Evolutionary conservation across 2,888 invertebrate species (phyloP), one percentile per base, ranked within the genome.

Genomic region (Acleris emargana): DNA sequence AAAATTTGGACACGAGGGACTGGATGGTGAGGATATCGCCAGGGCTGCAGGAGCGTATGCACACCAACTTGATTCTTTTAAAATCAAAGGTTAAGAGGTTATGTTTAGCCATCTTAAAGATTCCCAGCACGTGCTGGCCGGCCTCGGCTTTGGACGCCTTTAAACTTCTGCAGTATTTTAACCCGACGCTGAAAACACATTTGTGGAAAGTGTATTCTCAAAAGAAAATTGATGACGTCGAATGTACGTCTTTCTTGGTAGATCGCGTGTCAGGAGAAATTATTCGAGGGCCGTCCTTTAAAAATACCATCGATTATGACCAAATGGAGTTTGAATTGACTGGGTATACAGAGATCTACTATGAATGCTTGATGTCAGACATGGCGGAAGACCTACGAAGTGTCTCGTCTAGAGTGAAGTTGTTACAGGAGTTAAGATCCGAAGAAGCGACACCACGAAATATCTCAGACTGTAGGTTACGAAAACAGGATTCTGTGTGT

Each of bases 281-380:
- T 0, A 85, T 91, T 50, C 78, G 91, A 0, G 90, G 91, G 0
- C 84, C 84, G 0, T 72, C 80, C 0, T 91, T 91, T 61, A 89
- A 89, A 72, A 91, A 91, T 68, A 80, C 90, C 0, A 86, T 91
- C 42, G 90, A 91, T 70, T 91, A 91, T 55, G 76, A 77, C 11
- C 86, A 86, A 67, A 91, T 90, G 80, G 89, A 90, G 16, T 91
- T 91, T 68, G 90, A 91, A 67, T 47, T 91, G n/a, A 84, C 81
- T 9, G 90, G 88, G 0, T 88, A 83, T 51, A 85, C 83, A 0
- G 90, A 91, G 69, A 88, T 91, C 49, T 91, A 91, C 71, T 88
- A 86, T 52, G 88, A 90, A 69, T 84, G 83, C 54, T 75, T 88
- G 4, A 63, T 88, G 2, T 82, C 84, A 18, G 83, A 83, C 25